Evolutionary conservation across 1,140 invertebrate species (phyloP).

Genomic region (Eriocheir sinensis): DNA sequence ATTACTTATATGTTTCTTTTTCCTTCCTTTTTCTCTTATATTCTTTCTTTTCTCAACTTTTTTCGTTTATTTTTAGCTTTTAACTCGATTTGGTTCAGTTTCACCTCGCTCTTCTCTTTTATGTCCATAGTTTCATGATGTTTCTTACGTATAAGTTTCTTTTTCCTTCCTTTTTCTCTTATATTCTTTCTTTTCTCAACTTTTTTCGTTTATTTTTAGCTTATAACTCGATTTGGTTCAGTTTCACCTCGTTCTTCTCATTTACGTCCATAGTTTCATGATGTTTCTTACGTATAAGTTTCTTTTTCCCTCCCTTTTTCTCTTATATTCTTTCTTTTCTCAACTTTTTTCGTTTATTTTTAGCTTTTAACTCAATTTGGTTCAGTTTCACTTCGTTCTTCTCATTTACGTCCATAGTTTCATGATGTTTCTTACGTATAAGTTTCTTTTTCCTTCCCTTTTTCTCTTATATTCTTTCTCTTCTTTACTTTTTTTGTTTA

Average conservation of each 20-base stretch:
- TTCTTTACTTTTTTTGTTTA: conserved; percentile 7
- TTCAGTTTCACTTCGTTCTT: too few species aligned
- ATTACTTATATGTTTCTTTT: background rate
- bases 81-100: background rate
- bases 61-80: background rate
- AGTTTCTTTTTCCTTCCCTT: background rate
- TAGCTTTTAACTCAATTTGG: background rate
- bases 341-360: background rate
- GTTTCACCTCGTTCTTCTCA: background rate
- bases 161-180: conserved; percentile 4
- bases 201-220: background rate
- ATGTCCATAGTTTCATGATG: background rate
- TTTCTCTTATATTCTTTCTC: background rate
- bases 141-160: background rate
- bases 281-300: background rate
- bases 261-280: background rate
- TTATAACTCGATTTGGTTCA: background rate
- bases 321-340: background rate
- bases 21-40: background rate
- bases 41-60: background rate
- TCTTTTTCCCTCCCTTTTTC: background rate
- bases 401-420: too few species aligned
- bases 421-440: too few species aligned
- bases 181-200: background rate
- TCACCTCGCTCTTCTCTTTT: background rate